Percentiles rank a stretch among this genome's conserved stretches.
These are phyloP conservation scores for Meleagris gallopavo DNA, from an alignment of 2,113 vertebrate genomes.

Conservation along the genomic window DNA sequence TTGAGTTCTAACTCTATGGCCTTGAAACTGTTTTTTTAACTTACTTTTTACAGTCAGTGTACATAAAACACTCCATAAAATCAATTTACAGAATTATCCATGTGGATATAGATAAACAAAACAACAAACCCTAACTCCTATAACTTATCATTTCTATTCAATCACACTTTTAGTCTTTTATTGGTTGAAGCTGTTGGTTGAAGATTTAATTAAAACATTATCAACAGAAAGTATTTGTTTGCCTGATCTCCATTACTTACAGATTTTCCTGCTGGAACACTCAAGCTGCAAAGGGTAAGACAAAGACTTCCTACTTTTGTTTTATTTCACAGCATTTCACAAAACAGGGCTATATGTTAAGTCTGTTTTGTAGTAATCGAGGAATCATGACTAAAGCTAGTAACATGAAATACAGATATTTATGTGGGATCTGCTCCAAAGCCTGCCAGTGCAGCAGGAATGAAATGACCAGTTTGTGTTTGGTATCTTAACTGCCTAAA, in stretches of 20 bases:
- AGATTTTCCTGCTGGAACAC: neutral
- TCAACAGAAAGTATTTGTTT: neutral
- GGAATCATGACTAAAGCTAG: neutral
- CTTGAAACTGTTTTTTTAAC: neutral
- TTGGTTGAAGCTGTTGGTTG: neutral
- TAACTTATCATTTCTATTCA: neutral
- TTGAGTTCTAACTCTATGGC: neutral
- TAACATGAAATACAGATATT: conserved; percentile 5
- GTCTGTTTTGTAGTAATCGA: neutral
- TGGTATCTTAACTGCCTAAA: conserved; percentile 10
- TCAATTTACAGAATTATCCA: neutral
- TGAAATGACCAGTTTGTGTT: conserved; percentile 25
- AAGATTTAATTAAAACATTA: neutral
- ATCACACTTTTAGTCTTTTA: neutral
- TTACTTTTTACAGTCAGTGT: neutral
- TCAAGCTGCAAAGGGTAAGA: neutral
- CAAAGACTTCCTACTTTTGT: neutral
- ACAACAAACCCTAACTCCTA: too few relatives aligned
- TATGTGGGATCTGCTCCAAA: conserved; percentile 35
- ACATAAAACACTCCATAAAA: neutral
- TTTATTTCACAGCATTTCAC: neutral
- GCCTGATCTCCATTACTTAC: neutral
- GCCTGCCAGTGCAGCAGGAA: neutral
- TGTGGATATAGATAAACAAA: too few relatives aligned
- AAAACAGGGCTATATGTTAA: neutral